Evolutionary conservation across 1,140 invertebrate species (phyloP), one percentile per base, ranked within the genome.

Genomic region (Pteromalus puparum): DNA sequence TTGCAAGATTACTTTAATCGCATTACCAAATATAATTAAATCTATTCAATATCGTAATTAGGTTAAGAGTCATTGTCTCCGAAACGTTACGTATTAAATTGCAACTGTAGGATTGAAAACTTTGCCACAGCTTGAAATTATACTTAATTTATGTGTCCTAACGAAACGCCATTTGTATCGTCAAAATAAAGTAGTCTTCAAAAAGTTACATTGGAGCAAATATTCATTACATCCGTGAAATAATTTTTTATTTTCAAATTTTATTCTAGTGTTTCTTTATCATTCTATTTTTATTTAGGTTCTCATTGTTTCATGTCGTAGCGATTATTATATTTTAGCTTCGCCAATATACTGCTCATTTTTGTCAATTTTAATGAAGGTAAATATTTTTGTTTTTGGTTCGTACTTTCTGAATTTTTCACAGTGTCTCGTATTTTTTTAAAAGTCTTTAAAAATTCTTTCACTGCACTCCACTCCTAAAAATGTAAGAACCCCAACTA

Each of bases 1-100:
- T 75, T 75, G 34, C 12, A 77, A 46, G 28, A 76, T 76, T 83
- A 34, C 28, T 78, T 79, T 61, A 79, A 84, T 30, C 65, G 65
- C 48, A 67, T 74, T 34, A 80, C 83, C 83, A 84, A 80, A 84
- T 80, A 80, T 80, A 84, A 26, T 67, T 80, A 26, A 46, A 65
- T 75, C 6, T 75, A 75, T 67, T 42, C 13, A 42, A 83, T 73
- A 72, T 7, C 9, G 3, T 79, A 38, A 72, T 78, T 78, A 83
- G 67, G n/a, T 70, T 84, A 84, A 78, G 82, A 34, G 15, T 65
- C 61, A 30, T 73, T 84, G 67, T 73, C n/a, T 34, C 21, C 28
- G 28, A 82, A 48, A 74, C 9, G 15, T 28, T 28, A 72, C 70
- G 68, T 61, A 73, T 65, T 72, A 65, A 79, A 79, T 70, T 84